Evolutionary conservation across 2,888 invertebrate species (phyloP).

Genomic region (Tinea semifulvella): DNA sequence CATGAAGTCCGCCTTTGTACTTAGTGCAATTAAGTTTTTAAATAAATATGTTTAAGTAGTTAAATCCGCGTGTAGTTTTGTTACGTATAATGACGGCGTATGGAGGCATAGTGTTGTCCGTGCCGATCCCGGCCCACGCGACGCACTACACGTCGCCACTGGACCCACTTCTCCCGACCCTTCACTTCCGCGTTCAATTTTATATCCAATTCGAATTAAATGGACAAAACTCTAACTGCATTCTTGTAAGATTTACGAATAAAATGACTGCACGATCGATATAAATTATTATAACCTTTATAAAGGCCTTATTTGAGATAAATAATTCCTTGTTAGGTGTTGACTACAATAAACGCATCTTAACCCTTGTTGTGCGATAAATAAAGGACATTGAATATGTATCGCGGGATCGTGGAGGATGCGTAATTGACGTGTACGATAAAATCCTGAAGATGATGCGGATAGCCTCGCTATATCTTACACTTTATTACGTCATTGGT

Average conservation of each 20-base stretch:
- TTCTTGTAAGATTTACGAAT: constrained; percentile 1
- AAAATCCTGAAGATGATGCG: constrained; percentile 58
- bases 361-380: constrained; percentile 2
- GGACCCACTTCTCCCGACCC: constrained; percentile 8
- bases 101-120: background rate
- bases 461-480: constrained; percentile 47
- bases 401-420: constrained; percentile 50
- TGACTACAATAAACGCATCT: constrained; percentile 8
- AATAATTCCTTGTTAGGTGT: constrained; percentile 5
- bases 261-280: too few relatives aligned
- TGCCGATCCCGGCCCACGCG: constrained; percentile 7
- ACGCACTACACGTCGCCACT: constrained; percentile 13
- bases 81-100: background rate
- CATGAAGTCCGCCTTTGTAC: too few relatives aligned
- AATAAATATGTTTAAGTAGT: too few relatives aligned
- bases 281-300: too few relatives aligned
- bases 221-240: background rate
- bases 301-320: background rate
- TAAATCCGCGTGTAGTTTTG: background rate
- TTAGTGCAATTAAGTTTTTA: too few relatives aligned
- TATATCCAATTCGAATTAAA: constrained; percentile 2
- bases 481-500: constrained; percentile 1
- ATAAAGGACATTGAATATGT: constrained; percentile 27
- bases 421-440: constrained; percentile 61
- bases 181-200: constrained; percentile 11